Percentiles rank a stretch among this genome's conserved stretches.
These are phyloP conservation scores for Acanthurus leucopareius DNA, from an alignment of 2,797 vertebrate species.

Conservation along the genomic window DNA sequence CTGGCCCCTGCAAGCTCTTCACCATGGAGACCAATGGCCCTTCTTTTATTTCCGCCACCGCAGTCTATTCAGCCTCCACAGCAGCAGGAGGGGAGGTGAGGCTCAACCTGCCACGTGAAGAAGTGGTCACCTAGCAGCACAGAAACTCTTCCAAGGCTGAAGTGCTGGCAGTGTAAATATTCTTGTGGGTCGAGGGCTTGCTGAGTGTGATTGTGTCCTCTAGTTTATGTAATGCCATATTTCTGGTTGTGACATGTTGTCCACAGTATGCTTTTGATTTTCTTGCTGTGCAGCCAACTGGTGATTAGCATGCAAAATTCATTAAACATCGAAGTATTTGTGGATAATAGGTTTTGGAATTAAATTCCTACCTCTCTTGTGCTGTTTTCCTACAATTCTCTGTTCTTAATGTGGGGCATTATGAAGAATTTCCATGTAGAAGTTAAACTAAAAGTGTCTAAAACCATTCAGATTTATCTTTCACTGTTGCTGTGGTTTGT, in stretches of 20 bases:
- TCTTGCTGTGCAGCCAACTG: constrained; percentile 61
- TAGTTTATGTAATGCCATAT: constrained; percentile 68
- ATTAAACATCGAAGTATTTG: constrained; percentile 52
- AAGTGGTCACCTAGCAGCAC: constrained; percentile 69
- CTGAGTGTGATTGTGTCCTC: constrained; percentile 58
- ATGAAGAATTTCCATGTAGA: constrained; percentile 51
- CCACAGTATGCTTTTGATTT: constrained; percentile 57
- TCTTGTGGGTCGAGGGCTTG: constrained; percentile 47
- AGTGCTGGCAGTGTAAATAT: constrained; percentile 68
- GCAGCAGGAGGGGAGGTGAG: constrained; percentile 79
- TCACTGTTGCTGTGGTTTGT: constrained; percentile 31
- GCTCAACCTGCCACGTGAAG: constrained; percentile 84
- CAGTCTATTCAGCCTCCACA: constrained; percentile 77
- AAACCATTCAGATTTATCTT: constrained; percentile 26
- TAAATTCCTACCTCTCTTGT: constrained; percentile 71
- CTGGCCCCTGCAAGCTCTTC: constrained; percentile 78
- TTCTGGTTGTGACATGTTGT: constrained; percentile 60
- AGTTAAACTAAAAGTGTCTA: constrained; percentile 23
- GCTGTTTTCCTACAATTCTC: constrained; percentile 48
- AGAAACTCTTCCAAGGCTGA: constrained; percentile 42
- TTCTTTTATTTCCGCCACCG: constrained; percentile 60
- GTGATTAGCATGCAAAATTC: constrained; percentile 74
- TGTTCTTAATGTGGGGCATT: constrained; percentile 69
- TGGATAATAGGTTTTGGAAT: constrained; percentile 61
- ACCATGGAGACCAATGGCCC: constrained; percentile 84